Conservation (phyloP, 2,797 vertebrate genomes). For the Lateolabrax maculatus region DNA sequence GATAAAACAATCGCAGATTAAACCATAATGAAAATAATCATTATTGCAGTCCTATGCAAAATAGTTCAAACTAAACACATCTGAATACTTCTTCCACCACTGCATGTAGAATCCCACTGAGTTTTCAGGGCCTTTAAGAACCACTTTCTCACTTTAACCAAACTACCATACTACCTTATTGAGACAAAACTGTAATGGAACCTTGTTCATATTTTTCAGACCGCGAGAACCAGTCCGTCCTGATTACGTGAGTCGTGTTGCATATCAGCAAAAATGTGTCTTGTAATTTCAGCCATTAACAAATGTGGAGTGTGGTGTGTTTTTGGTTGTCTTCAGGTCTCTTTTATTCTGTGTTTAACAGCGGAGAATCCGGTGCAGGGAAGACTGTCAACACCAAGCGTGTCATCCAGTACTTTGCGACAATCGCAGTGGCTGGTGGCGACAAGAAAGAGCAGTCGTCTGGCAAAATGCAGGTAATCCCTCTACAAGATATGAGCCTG, state of each 20-base stretch:
- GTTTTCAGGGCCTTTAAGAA: too few species aligned
- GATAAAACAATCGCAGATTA: too few species aligned
- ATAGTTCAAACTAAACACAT: too few species aligned
- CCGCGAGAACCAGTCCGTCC: constrained; percentile 90
- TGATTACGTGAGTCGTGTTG: constrained; percentile 88
- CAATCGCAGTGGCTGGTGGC: constrained; percentile 75
- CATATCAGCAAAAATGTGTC: neutral
- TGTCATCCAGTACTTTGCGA: constrained; percentile 86
- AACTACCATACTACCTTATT: neutral
- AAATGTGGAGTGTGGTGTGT: rapidly evolving
- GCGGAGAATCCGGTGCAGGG: constrained; percentile 85
- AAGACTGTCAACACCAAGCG: constrained; percentile 86
- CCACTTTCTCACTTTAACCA: neutral
- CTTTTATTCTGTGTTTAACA: constrained; percentile 31
- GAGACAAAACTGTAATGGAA: neutral
- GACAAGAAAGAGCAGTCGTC: constrained; percentile 76
- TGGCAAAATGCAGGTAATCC: constrained; percentile 73
- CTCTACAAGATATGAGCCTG: neutral
- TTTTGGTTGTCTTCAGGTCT: neutral
- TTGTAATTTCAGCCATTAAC: neutral
- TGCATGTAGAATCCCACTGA: too few species aligned
- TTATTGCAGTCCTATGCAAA: too few species aligned
- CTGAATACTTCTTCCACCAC: too few species aligned
- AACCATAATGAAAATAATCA: too few species aligned
- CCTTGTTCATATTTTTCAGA: constrained; percentile 75